Evolutionary conservation across 2,888 invertebrate species (phyloP).

Genomic region (Leistus spinibarbis): DNA sequence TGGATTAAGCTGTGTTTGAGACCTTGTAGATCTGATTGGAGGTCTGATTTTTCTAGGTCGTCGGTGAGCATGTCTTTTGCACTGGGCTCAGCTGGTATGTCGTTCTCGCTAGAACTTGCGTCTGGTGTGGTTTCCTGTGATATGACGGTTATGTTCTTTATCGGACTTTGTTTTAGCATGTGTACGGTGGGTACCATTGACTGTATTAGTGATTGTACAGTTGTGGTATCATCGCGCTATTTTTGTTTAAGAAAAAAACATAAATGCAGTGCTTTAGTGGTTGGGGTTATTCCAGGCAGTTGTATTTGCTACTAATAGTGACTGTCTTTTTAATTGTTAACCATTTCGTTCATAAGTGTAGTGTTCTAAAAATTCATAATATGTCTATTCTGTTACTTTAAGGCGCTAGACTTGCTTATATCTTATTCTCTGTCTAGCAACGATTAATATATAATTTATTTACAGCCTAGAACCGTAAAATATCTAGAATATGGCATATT

Average conservation of each 20-base stretch:
- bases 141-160: constrained; percentile 50
- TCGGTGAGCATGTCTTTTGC: constrained; percentile 6
- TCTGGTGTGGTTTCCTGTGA: constrained; percentile 42
- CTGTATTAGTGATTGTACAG: constrained; percentile 51
- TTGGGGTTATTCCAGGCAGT: neutral
- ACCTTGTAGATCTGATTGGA: constrained; percentile 15
- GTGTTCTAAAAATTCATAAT: too few relatives aligned
- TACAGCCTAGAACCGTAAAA: too few relatives aligned
- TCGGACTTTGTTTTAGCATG: constrained; percentile 31
- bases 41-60: constrained; percentile 12
- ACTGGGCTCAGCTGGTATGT: neutral
- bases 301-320: neutral
- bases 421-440: too few relatives aligned
- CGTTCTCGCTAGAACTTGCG: constrained; percentile 29
- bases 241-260: constrained; percentile 1
- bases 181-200: constrained; percentile 46
- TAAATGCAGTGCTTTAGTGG: constrained; percentile 1
- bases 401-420: too few relatives aligned
- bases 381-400: too few relatives aligned
- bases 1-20: constrained; percentile 28
- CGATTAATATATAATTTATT: too few relatives aligned
- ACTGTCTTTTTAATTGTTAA: neutral
- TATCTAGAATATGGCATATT: too few relatives aligned
- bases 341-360: neutral
- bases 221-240: constrained; percentile 34